Conservation (phyloP, 2,113 vertebrate genomes). For the Oreochromis niloticus region DNA sequence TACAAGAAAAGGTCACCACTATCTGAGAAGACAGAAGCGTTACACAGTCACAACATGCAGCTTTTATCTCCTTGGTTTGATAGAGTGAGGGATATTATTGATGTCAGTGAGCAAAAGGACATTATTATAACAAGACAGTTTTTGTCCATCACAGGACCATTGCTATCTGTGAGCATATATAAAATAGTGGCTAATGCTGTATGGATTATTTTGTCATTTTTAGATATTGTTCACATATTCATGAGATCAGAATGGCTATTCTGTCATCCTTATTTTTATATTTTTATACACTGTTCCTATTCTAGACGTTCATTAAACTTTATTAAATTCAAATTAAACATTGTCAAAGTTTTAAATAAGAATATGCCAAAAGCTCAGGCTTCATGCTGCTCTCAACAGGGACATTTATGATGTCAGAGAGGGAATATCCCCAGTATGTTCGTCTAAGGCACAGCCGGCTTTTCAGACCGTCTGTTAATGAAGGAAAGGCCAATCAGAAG, state of each 20-base stretch:
- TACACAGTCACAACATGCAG: background rate
- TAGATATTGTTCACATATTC: background rate
- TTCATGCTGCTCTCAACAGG: background rate
- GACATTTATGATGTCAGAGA: background rate
- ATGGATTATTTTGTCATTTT: background rate
- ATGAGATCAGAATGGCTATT: background rate
- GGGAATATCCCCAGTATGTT: background rate
- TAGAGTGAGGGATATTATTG: background rate
- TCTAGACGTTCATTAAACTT: fast-evolving
- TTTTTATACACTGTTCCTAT: background rate
- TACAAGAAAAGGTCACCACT: background rate
- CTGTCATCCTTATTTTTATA: background rate
- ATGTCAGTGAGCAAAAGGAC: background rate
- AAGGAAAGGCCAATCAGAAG: background rate
- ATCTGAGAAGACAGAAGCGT: background rate
- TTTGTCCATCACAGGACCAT: background rate
- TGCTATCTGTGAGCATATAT: background rate
- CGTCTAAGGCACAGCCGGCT: fast-evolving
- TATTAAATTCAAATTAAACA: background rate
- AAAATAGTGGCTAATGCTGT: background rate
- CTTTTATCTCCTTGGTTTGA: background rate
- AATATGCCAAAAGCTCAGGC: background rate
- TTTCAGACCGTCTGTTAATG: background rate
- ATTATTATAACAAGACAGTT: background rate
- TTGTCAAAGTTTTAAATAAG: background rate